Evolutionary conservation across 2,888 invertebrate species (phyloP).

Genomic region (Escarpia spicata): DNA sequence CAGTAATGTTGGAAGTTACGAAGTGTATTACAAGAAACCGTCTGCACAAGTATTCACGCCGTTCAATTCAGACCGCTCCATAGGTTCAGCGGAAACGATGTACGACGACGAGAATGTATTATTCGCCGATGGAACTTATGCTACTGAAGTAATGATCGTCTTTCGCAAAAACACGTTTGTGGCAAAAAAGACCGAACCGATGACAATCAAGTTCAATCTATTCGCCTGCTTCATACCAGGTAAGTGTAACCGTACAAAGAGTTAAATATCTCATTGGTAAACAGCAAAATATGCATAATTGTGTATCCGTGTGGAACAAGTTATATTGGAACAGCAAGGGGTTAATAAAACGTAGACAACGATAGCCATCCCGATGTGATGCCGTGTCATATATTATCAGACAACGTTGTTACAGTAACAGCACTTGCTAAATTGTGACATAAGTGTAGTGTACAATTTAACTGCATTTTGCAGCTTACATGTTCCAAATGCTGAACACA

Average conservation of each 20-base stretch:
- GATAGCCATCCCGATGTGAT: too few relatives aligned
- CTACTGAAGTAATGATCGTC: neutral
- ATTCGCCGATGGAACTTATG: conserved; percentile 17
- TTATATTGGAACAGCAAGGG: too few relatives aligned
- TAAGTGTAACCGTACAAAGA: neutral
- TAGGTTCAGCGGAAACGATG: neutral
- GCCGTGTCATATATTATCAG: too few relatives aligned
- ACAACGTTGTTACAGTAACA: too few relatives aligned
- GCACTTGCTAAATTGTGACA: too few relatives aligned
- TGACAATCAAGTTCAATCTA: conserved; percentile 19
- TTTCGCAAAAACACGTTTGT: neutral
- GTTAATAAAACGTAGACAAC: too few relatives aligned
- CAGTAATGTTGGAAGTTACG: conserved; percentile 19
- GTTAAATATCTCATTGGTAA: too few relatives aligned
- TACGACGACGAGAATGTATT: neutral
- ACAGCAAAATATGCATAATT: too few relatives aligned
- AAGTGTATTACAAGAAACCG: conserved; percentile 21
- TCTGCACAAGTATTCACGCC: neutral
- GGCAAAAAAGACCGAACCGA: conserved; percentile 17
- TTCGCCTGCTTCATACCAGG: conserved; percentile 20
- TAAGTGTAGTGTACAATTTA: too few relatives aligned
- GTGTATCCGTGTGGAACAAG: too few relatives aligned
- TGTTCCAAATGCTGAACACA: too few relatives aligned
- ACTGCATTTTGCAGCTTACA: too few relatives aligned
- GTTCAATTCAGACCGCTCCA: conserved; percentile 5